Evolutionary conservation across 2,113 vertebrate genomes (phyloP), one percentile per base, ranked within the genome.

Genomic region (Carlito syrichta): DNA sequence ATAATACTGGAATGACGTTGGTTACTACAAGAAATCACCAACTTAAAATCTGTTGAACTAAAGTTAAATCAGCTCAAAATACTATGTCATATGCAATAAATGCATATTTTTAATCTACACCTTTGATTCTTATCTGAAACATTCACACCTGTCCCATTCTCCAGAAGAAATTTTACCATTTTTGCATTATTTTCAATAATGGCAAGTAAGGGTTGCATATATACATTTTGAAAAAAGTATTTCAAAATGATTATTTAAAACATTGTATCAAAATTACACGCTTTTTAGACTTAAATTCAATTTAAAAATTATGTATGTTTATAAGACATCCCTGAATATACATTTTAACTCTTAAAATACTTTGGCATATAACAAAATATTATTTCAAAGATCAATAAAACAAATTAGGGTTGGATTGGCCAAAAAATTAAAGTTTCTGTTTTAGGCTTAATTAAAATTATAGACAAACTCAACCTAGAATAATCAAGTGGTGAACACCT

Each of bases 151-250:
- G 99, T 99, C 52, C 98, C 98, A 96, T 99, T 98, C 89, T 98
- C 98, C 66, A 99, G 98, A 10, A 99, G 98, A 96, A 99, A 99
- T 82, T 99, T 98, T 32, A 98, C 98, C 98, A 99, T 98, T 86
- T 99, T 98, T 6, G 98, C 95, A 22, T 99, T 99, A 84, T 99
- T 99, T 96, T 99, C 98, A 0, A 98, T 98, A 79, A 99, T 91
- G 38, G 99, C 99, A 97, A 99, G 98, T 90, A 97, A 97, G 97
- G 99, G 96, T 0, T 99, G 99, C 4, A 99, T 99, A 96, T 88
- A 99, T 8, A 99, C 99, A 94, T 99, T 99, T 99, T 99, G 92
- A 95, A 97, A 98, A 97, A 90, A 97, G 7, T 25, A 96, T 89
- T 95, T 96, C 16, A 89, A 92, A 97, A 66, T 82, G 17, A 40